Percentiles rank a stretch among this genome's conserved stretches.
Conservation (phyloP, 2,113 vertebrate genomes). For the Sterrhoptilus dennistouni region DNA sequence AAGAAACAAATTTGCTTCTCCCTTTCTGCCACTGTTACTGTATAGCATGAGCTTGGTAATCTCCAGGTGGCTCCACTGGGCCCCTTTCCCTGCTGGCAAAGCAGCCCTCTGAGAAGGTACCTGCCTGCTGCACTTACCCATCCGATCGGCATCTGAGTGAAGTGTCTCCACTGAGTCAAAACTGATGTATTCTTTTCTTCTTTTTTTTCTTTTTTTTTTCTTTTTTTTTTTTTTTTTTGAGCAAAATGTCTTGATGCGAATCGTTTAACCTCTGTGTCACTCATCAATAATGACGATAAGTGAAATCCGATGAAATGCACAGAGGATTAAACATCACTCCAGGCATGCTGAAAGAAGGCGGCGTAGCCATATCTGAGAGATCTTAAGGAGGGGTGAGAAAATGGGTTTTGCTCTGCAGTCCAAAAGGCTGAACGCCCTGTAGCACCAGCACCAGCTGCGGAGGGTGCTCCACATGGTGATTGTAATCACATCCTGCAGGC, state of each 20-base stretch:
- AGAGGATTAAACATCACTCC: constrained; percentile 56
- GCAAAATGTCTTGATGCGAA: not conserved
- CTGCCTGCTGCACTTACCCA: not conserved
- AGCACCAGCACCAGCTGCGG: not conserved
- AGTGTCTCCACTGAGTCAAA: constrained; percentile 2
- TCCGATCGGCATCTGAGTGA: not conserved
- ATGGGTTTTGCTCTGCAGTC: not conserved
- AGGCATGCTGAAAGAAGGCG: not conserved
- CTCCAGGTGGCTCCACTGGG: constrained; percentile 16
- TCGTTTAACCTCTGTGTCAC: constrained; percentile 56
- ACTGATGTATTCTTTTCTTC: not conserved
- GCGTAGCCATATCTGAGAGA: not conserved
- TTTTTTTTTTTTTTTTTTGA: not conserved
- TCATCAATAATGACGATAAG: constrained; percentile 60
- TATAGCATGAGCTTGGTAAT: not conserved
- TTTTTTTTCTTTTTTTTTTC: not conserved
- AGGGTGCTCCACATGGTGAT: not conserved
- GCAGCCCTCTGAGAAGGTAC: not conserved
- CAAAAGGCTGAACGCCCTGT: not conserved
- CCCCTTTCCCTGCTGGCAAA: not conserved
- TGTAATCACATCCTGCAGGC: not conserved
- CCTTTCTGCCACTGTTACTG: not conserved
- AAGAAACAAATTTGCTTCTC: not conserved
- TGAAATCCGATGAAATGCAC: constrained; percentile 44
- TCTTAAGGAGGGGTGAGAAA: constrained; percentile 23